Percentiles rank a stretch among this genome's conserved stretches.
phyloP scores from a whole-genome alignment of 1,140 invertebrate genomes.

The Drosophila jambulina region DNA sequence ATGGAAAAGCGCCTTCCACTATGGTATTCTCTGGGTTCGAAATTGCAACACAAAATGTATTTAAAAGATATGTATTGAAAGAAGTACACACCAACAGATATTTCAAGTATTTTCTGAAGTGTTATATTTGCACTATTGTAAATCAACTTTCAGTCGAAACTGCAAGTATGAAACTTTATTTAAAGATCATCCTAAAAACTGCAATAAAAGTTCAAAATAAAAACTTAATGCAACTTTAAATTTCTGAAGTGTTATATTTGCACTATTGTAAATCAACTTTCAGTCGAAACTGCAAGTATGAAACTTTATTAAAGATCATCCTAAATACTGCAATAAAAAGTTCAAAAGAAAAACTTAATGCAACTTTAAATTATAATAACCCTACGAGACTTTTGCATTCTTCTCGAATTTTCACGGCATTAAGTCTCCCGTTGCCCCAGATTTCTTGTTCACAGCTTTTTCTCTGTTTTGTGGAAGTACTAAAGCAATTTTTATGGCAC shows the following conservation, averaged over 20 bases:
- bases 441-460: neutral
- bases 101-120: neutral
- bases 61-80: neutral
- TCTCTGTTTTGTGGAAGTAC: slow-evolving; percentile 1
- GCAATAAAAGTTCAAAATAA: too few species aligned
- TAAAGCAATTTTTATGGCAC: slow-evolving; percentile 71
- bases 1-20: slow-evolving; percentile 10
- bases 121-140: neutral
- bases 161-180: neutral
- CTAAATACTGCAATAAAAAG: too few species aligned
- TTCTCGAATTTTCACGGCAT: neutral
- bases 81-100: neutral
- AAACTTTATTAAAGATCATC: neutral
- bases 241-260: neutral
- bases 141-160: too few species aligned
- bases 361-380: neutral
- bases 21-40: neutral
- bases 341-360: neutral
- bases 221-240: neutral
- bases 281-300: too few species aligned
- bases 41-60: neutral
- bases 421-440: slow-evolving; percentile 9
- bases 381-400: slow-evolving; percentile 19
- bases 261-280: neutral
- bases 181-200: too few species aligned